Percentiles rank a stretch among this genome's conserved stretches.
Evolutionary conservation across 2,113 vertebrate species (phyloP).

Genomic region (Mobula birostris): DNA sequence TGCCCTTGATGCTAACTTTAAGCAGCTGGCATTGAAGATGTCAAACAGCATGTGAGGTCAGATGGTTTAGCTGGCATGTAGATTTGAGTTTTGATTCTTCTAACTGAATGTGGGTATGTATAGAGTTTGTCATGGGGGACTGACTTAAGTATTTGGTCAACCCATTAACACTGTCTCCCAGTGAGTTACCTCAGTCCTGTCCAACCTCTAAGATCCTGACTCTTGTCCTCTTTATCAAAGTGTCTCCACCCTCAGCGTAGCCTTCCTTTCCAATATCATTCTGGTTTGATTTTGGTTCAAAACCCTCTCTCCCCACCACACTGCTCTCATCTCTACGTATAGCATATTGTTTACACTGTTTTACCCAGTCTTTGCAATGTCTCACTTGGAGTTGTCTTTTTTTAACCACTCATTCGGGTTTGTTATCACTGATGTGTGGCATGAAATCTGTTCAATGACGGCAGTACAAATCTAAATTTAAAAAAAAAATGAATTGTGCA

Average conservation of each 20-base stretch:
- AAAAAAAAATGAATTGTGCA: too few relatives aligned
- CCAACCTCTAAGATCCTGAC: neutral
- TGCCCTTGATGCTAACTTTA: too few relatives aligned
- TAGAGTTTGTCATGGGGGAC: neutral
- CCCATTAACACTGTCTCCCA: neutral
- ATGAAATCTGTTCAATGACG: too few relatives aligned
- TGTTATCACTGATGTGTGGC: too few relatives aligned
- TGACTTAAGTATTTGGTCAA: neutral
- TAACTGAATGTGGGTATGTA: neutral
- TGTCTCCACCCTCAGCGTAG: neutral
- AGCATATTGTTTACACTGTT: neutral
- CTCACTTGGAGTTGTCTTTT: neutral
- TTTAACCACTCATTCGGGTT: neutral
- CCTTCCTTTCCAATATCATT: neutral
- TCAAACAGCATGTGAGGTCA: neutral
- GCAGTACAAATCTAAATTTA: too few relatives aligned
- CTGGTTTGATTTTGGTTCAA: neutral
- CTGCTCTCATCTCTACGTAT: neutral
- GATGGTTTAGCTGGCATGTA: neutral
- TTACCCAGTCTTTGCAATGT: neutral
- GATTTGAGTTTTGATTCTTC: neutral
- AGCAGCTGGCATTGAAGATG: neutral
- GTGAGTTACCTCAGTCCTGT: neutral
- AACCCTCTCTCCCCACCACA: neutral
- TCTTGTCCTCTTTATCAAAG: neutral